These are phyloP conservation scores for Strigamia maritima DNA, from an alignment of 2,888 invertebrate genomes.

Conservation along the genomic window DNA sequence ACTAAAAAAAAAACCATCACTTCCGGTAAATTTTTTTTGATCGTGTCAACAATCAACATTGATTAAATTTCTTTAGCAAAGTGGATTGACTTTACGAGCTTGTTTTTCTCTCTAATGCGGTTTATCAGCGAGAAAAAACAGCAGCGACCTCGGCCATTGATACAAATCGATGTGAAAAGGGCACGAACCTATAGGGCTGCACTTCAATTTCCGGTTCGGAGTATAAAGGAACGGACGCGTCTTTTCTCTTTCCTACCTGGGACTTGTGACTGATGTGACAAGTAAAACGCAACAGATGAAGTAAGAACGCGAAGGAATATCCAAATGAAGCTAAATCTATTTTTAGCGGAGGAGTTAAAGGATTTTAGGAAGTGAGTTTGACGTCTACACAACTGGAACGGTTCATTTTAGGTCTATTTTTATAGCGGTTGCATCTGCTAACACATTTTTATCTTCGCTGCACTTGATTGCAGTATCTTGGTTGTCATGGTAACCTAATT, in stretches of 20 bases:
- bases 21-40: background rate
- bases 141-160: background rate
- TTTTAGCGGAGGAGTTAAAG: background rate
- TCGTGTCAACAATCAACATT: background rate
- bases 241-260: background rate
- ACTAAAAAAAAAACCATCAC: background rate
- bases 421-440: background rate
- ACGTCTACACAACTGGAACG: background rate
- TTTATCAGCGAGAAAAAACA: background rate
- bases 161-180: background rate
- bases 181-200: background rate
- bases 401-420: background rate
- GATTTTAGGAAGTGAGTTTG: background rate
- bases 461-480: background rate
- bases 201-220: background rate
- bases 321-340: background rate
- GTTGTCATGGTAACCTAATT: background rate
- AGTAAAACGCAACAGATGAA: background rate
- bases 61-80: background rate
- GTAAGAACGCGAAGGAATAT: background rate
- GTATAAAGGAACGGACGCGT: background rate
- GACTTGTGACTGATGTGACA: background rate
- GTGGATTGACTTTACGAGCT: background rate
- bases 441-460: background rate
- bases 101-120: background rate